phyloP scores from a whole-genome alignment of 2,797 vertebrate genomes.

The Buceros bicornis region DNA sequence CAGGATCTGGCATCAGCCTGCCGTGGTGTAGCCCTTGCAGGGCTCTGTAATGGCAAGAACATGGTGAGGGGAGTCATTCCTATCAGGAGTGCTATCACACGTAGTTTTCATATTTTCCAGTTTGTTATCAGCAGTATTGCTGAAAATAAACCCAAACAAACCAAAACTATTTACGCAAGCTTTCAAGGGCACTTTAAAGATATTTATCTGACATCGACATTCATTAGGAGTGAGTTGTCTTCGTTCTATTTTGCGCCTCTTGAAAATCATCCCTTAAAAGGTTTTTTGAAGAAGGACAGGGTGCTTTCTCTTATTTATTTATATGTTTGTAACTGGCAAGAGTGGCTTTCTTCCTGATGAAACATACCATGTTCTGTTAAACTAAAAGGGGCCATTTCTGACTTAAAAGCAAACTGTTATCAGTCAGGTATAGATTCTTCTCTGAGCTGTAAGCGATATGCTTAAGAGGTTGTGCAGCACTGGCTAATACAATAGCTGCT shows the following conservation, averaged over 20 bases:
- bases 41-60: not conserved
- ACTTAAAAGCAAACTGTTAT: constrained; percentile 17
- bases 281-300: not conserved
- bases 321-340: constrained; percentile 19
- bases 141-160: not conserved
- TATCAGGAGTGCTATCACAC: not conserved
- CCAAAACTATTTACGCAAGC: not conserved
- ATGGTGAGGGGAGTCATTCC: not conserved
- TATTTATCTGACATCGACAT: not conserved
- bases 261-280: constrained; percentile 23
- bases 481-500: not conserved
- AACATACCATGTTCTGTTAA: constrained; percentile 4
- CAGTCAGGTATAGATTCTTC: constrained; percentile 35
- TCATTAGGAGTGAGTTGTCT: not conserved
- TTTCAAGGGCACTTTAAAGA: constrained; percentile 31
- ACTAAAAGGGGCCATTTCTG: constrained; percentile 10
- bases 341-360: constrained; percentile 12
- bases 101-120: not conserved
- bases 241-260: not conserved
- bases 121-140: not conserved
- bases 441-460: not conserved
- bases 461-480: constrained; percentile 29
- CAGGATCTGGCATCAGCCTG: not conserved
- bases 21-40: fast-evolving
- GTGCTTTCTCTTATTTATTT: constrained; percentile 22